Evolutionary conservation across 2,797 vertebrate species (phyloP).

Genomic region (Manis javanica): DNA sequence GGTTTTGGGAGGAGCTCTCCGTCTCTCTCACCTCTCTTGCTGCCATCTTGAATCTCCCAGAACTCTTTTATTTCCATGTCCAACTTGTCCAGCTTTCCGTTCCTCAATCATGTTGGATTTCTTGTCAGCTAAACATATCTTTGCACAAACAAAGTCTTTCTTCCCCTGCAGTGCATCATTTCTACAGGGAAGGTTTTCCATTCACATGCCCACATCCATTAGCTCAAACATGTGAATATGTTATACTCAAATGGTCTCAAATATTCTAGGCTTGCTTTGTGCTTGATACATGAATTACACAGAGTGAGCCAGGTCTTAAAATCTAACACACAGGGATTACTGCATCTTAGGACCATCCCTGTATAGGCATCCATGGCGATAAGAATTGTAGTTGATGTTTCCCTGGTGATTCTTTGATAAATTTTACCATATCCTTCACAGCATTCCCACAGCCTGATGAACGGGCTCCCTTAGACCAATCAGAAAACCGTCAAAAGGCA

Average conservation of each 20-base stretch:
- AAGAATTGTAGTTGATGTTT: not conserved
- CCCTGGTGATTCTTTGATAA: not conserved
- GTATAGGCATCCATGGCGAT: not conserved
- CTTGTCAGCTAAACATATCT: constrained; percentile 58
- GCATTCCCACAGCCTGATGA: not conserved
- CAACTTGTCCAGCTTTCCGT: constrained; percentile 26
- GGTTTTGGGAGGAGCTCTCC: no score
- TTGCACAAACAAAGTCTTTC: constrained; percentile 55
- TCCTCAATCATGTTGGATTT: constrained; percentile 67
- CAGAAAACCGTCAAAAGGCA: not conserved
- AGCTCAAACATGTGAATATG: not conserved
- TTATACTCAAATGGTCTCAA: not conserved
- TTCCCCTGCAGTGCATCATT: constrained; percentile 5
- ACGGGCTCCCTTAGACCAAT: not conserved
- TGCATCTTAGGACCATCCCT: not conserved
- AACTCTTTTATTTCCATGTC: not conserved
- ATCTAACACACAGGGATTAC: not conserved
- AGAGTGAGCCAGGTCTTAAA: not conserved
- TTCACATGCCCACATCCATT: constrained; percentile 38
- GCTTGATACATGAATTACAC: not conserved
- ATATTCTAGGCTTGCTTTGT: not conserved
- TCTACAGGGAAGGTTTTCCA: constrained; percentile 36
- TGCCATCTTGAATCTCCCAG: no score
- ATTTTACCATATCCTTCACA: not conserved
- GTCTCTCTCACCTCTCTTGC: no score